These are phyloP conservation scores for Nycticryphes semicollaris DNA, from an alignment of 2,113 vertebrate genomes.

Conservation along the genomic window DNA sequence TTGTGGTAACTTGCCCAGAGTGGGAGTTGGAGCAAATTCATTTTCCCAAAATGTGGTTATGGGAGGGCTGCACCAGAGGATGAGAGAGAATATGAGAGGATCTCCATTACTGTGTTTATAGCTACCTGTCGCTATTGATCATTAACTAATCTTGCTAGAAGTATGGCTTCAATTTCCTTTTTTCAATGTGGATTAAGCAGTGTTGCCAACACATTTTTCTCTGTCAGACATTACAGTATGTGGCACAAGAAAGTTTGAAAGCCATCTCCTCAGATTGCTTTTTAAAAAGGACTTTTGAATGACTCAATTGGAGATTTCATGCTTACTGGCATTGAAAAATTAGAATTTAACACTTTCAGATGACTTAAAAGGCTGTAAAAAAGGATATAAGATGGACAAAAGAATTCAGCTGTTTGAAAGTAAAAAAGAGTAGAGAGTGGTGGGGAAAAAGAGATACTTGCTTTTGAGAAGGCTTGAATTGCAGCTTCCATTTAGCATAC, in stretches of 20 bases:
- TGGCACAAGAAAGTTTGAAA: constrained; percentile 5
- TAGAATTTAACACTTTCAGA: neutral
- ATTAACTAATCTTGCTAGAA: constrained; percentile 49
- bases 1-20: constrained; percentile 31
- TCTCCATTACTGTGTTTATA: constrained; percentile 48
- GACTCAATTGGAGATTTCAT: neutral
- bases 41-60: constrained; percentile 53
- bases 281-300: neutral
- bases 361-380: neutral
- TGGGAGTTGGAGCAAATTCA: constrained; percentile 43
- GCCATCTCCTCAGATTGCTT: neutral
- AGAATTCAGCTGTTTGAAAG: neutral
- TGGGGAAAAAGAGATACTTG: neutral
- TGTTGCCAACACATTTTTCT: constrained; percentile 44
- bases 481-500: neutral
- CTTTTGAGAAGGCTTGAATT: neutral
- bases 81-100: constrained; percentile 17
- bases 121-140: constrained; percentile 57
- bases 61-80: neutral
- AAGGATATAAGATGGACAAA: neutral
- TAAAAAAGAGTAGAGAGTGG: neutral
- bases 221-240: neutral
- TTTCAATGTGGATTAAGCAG: constrained; percentile 25
- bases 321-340: neutral
- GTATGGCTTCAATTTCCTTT: constrained; percentile 51